Conservation (phyloP, 2,797 vertebrate genomes). For the Threskiornis aethiopicus region DNA sequence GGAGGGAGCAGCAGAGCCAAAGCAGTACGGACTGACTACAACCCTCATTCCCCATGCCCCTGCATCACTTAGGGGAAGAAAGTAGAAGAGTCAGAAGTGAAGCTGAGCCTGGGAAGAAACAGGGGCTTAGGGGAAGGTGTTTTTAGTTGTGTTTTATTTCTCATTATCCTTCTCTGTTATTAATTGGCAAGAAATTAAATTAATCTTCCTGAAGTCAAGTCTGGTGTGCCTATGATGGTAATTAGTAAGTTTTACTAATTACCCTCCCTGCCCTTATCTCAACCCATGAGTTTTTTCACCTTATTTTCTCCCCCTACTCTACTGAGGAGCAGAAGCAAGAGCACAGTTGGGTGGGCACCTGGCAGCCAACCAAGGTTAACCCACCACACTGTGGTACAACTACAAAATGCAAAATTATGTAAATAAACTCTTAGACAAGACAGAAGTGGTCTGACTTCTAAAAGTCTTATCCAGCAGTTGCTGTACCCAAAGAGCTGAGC, state of each 20-base stretch:
- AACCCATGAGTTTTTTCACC: not conserved
- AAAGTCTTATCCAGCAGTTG: not conserved
- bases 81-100: not conserved
- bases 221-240: not conserved
- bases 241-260: not conserved
- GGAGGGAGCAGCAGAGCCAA: not conserved
- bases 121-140: not conserved
- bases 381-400: not conserved
- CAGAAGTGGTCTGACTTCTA: not conserved
- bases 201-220: not conserved
- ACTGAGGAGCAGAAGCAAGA: not conserved
- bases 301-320: not conserved
- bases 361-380: not conserved
- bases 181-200: not conserved
- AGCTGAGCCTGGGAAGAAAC: not conserved
- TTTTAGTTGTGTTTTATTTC: not conserved
- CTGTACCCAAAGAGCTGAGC: not conserved
- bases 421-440: not conserved
- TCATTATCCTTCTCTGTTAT: not conserved
- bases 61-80: not conserved
- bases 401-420: not conserved
- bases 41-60: not conserved
- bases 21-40: not conserved
- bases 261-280: not conserved
- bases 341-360: not conserved